Percentiles rank a stretch among this genome's conserved stretches.
These are phyloP conservation scores for Epizoanthus rinbou DNA, from an alignment of 92 coral and sea anemone genomes.

Conservation along the genomic window DNA sequence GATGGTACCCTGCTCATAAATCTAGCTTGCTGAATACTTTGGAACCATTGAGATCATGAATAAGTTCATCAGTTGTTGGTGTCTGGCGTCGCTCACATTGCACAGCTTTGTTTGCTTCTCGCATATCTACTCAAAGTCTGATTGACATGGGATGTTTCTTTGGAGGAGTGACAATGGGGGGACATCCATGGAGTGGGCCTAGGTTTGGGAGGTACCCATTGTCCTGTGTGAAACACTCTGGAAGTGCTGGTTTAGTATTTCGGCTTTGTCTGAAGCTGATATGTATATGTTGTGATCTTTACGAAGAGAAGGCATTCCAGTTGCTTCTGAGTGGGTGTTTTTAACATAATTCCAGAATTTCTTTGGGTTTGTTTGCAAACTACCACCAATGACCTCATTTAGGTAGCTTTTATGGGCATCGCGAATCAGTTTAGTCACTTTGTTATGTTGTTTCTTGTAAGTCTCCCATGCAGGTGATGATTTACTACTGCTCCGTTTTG, in stretches of 20 bases:
- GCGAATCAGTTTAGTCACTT: conserved; percentile 23
- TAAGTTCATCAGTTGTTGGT: no score
- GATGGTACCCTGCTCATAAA: no score
- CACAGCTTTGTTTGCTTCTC: no score
- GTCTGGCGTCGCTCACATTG: no score
- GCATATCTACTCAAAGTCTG: no score
- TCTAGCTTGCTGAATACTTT: no score
- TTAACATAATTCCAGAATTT: conserved; percentile 43
- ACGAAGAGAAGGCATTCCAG: conserved; percentile 50
- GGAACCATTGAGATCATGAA: no score
- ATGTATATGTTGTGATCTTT: neutral
- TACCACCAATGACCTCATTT: conserved; percentile 40
- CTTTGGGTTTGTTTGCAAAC: conserved; percentile 26
- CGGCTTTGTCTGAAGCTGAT: conserved; percentile 47
- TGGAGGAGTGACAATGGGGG: no score
- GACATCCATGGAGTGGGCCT: no score
- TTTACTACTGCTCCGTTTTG: neutral
- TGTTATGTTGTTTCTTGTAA: neutral
- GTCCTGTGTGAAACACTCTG: neutral
- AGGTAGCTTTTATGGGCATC: conserved; percentile 48
- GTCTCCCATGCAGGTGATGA: conserved; percentile 2
- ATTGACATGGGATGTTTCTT: no score
- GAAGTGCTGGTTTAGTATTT: conserved; percentile 31
- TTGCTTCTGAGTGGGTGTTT: conserved; percentile 34
- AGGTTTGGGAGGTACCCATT: neutral